Percentiles rank a stretch among this genome's conserved stretches.
phyloP scores from a whole-genome alignment of 2,113 vertebrate genomes.

The Odocoileus hemionus region DNA sequence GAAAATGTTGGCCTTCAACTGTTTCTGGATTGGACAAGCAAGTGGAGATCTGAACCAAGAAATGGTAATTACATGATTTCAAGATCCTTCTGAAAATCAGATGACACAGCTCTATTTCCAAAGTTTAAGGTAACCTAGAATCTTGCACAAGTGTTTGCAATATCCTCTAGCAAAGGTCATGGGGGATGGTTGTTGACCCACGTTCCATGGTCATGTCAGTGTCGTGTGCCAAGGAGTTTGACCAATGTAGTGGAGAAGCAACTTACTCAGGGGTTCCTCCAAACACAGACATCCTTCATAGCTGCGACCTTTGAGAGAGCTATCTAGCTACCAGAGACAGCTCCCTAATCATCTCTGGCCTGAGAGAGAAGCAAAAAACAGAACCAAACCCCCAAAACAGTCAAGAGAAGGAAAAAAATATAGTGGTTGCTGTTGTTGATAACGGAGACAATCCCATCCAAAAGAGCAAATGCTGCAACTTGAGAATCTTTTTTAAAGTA shows the following conservation, averaged over 20 bases:
- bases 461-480: not conserved
- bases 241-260: not conserved
- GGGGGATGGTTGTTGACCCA: fast-evolving
- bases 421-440: not conserved
- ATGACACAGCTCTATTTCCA: not conserved
- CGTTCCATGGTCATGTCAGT: not conserved
- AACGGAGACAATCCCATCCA: not conserved
- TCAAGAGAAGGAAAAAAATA: not conserved
- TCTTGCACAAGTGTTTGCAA: not conserved
- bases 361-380: not conserved
- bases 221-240: not conserved
- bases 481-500: not conserved
- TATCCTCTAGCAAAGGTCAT: not conserved
- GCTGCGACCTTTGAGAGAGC: not conserved
- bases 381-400: not conserved
- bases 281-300: not conserved
- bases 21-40: not conserved
- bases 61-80: not conserved
- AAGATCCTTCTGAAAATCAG: not conserved
- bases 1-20: not conserved
- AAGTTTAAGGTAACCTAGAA: not conserved
- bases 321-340: not conserved
- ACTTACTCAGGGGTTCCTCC: not conserved
- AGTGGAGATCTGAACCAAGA: not conserved
- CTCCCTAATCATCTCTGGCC: not conserved